These are phyloP conservation scores for Andricus curvator DNA, from an alignment of 2,888 invertebrate species.

Conservation along the genomic window DNA sequence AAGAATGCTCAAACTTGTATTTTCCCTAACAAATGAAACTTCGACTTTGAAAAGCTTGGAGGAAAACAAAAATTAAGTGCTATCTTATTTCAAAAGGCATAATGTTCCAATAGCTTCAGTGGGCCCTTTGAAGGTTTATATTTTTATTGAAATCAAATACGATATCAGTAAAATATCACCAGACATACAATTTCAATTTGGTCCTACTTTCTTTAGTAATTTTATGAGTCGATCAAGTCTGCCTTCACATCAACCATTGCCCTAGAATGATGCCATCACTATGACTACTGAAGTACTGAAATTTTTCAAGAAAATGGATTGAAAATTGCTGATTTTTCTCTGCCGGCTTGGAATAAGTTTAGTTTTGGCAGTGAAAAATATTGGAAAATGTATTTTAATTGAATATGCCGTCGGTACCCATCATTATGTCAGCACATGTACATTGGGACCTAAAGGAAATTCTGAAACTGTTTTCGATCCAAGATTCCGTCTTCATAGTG, in stretches of 20 bases:
- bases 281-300: constrained; percentile 83
- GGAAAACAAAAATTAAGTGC: constrained; percentile 69
- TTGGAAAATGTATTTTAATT: constrained; percentile 83
- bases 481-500: constrained; percentile 86
- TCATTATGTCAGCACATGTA: constrained; percentile 89
- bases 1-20: constrained; percentile 73
- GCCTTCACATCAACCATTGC: too few species aligned
- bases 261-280: too few species aligned
- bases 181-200: constrained; percentile 85
- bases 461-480: constrained; percentile 84
- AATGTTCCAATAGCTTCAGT: constrained; percentile 79
- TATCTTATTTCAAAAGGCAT: constrained; percentile 79
- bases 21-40: constrained; percentile 71
- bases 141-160: constrained; percentile 82
- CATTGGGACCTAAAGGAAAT: constrained; percentile 89
- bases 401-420: constrained; percentile 74
- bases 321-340: constrained; percentile 85
- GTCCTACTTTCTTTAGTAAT: constrained; percentile 62
- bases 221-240: too few species aligned
- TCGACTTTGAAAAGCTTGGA: constrained; percentile 79
- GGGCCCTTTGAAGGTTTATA: constrained; percentile 80
- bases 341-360: constrained; percentile 88
- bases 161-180: constrained; percentile 78
- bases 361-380: constrained; percentile 87
- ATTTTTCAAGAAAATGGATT: constrained; percentile 89